A percentile compares a stretch with the other conserved stretches of the same genome.
These are phyloP conservation scores for Aphaenogaster rudis DNA, from an alignment of 1,140 invertebrate genomes.

Conservation along the genomic window DNA sequence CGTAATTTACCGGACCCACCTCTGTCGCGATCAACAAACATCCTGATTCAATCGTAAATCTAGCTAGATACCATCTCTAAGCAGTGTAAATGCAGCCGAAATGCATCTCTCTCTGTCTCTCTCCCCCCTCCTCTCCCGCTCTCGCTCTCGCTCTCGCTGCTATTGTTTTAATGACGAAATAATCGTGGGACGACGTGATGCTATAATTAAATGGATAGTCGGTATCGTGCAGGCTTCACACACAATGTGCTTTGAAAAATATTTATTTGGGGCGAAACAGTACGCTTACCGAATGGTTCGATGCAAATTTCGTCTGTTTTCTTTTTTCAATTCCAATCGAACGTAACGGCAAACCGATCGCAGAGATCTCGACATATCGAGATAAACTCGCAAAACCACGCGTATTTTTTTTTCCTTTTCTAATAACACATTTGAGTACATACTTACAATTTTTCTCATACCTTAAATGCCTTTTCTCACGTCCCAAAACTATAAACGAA, in stretches of 20 bases:
- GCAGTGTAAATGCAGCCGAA: conserved; percentile 19
- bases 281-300: not conserved
- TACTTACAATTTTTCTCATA: not conserved
- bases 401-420: not conserved
- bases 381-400: not conserved
- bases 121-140: not conserved
- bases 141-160: conserved; percentile 23
- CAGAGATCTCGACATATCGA: not conserved
- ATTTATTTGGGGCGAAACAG: conserved; percentile 57
- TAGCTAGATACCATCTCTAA: conserved; percentile 23
- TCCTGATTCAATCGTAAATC: conserved; percentile 73
- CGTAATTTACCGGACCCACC: conserved; percentile 66
- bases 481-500: not conserved
- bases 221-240: conserved; percentile 19
- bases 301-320: conserved; percentile 56
- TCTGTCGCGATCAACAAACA: conserved; percentile 57
- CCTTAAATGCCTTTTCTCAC: not conserved
- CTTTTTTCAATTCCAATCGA: not conserved
- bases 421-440: not conserved
- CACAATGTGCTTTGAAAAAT: conserved; percentile 58
- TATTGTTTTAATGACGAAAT: conserved; percentile 72
- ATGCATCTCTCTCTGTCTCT: conserved; percentile 14
- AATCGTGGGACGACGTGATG: conserved; percentile 47
- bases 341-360: not conserved
- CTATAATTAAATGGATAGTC: conserved; percentile 71